Evolutionary conservation across 2,797 vertebrate genomes (phyloP).

Genomic region (Sandelia bainsii): DNA sequence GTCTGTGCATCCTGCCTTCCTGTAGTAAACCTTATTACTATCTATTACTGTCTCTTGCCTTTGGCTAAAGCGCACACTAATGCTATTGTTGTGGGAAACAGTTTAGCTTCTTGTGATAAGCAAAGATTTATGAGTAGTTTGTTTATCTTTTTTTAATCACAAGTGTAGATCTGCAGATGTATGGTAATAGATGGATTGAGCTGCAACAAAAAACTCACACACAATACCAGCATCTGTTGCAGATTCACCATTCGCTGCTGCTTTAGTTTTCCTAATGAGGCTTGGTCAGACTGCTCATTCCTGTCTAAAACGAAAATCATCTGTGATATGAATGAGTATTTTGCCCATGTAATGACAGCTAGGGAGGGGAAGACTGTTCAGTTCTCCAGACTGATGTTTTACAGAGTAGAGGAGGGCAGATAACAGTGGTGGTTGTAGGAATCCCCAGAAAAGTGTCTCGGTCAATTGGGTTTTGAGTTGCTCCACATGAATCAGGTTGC

Average conservation of each 20-base stretch:
- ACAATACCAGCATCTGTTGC: conserved; percentile 46
- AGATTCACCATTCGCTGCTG: conserved; percentile 18
- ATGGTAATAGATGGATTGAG: conserved; percentile 62
- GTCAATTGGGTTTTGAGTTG: conserved; percentile 9
- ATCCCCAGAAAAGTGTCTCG: conserved; percentile 14
- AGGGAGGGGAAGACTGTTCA: background rate
- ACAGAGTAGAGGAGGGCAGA: background rate
- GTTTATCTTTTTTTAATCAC: conserved; percentile 70
- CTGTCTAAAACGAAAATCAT: conserved; percentile 12
- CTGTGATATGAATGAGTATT: conserved; percentile 30
- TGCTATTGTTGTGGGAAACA: conserved; percentile 67
- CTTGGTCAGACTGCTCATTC: conserved; percentile 31
- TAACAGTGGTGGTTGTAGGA: conserved; percentile 14
- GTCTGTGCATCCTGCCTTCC: conserved; percentile 45
- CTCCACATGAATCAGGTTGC: conserved; percentile 11
- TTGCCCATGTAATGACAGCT: conserved; percentile 15
- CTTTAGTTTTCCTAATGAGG: conserved; percentile 41
- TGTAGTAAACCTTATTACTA: conserved; percentile 65
- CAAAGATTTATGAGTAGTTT: conserved; percentile 71
- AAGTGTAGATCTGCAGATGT: conserved; percentile 64
- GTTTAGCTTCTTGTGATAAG: conserved; percentile 68
- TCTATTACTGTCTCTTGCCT: conserved; percentile 69
- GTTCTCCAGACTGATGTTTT: conserved; percentile 9
- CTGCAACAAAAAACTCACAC: conserved; percentile 51
- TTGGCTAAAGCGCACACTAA: conserved; percentile 61